A percentile compares a stretch with the other conserved stretches of the same genome.
Conservation (phyloP, 2,113 vertebrate genomes). For the Dipodomys ordii region DNA sequence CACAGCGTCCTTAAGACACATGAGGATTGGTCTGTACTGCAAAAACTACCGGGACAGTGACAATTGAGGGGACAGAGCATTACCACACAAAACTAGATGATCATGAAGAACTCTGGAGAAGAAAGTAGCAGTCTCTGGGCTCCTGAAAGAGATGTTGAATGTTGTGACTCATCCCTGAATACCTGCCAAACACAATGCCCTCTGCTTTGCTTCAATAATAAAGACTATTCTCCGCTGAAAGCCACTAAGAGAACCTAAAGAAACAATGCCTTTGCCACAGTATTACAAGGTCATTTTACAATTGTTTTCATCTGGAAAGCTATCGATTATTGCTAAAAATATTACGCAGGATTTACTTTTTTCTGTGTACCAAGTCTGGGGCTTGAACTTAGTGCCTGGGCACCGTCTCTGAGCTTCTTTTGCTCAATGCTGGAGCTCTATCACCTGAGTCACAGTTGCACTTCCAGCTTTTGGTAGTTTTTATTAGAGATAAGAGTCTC, state of each 20-base stretch:
- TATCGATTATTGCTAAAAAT: slow-evolving; percentile 29
- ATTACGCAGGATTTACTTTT: background rate
- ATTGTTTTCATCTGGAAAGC: background rate
- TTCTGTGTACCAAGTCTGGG: too few relatives aligned
- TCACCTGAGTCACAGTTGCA: too few relatives aligned
- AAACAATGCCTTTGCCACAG: background rate
- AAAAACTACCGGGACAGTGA: background rate
- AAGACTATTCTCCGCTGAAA: slow-evolving; percentile 30
- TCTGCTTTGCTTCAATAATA: background rate
- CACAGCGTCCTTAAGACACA: background rate
- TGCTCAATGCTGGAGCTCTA: too few relatives aligned
- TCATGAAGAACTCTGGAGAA: background rate
- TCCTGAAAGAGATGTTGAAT: background rate
- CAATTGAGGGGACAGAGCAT: background rate
- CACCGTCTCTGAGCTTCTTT: too few relatives aligned
- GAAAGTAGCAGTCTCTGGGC: background rate
- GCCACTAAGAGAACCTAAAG: background rate
- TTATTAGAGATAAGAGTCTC: too few relatives aligned
- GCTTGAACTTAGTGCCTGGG: too few relatives aligned
- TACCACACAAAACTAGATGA: background rate
- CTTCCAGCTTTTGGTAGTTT: too few relatives aligned
- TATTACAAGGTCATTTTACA: slow-evolving; percentile 25
- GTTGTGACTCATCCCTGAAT: background rate
- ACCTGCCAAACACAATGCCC: background rate
- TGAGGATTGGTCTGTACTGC: background rate